Percentiles rank a stretch among this genome's conserved stretches.
Evolutionary conservation across 2,888 invertebrate genomes (phyloP).

Genomic region (Fabriciana adippe): DNA sequence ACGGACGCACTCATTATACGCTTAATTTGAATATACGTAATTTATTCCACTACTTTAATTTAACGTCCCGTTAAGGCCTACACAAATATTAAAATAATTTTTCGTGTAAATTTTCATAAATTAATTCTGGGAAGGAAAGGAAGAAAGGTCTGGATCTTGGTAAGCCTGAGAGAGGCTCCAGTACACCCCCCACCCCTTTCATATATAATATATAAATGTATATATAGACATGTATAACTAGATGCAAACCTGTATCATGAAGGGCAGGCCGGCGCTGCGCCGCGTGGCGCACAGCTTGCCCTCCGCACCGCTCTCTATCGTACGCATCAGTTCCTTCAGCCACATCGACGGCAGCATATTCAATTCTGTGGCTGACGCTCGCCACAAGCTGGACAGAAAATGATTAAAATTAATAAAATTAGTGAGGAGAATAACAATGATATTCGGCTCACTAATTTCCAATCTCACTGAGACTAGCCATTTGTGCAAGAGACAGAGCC

Average conservation of each 20-base stretch:
- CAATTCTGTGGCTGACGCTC: conserved; percentile 64
- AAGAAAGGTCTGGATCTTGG: not conserved
- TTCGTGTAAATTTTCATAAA: not conserved
- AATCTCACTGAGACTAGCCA: no score
- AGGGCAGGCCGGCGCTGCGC: conserved; percentile 96
- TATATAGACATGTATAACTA: not conserved
- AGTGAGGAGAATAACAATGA: no score
- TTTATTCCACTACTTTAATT: no score
- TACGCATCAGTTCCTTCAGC: conserved; percentile 82
- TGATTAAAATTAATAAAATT: not conserved
- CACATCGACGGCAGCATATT: conserved; percentile 84
- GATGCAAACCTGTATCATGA: conserved; percentile 89
- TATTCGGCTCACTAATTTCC: no score
- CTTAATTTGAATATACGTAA: no score
- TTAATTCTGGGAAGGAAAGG: not conserved
- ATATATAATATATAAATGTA: no score
- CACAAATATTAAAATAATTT: no score
- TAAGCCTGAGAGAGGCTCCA: no score
- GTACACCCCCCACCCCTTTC: no score
- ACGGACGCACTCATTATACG: no score
- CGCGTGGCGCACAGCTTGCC: conserved; percentile 84
- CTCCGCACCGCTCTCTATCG: conserved; percentile 75
- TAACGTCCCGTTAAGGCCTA: no score
- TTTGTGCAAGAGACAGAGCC: no score
- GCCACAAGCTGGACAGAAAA: conserved; percentile 65